These are phyloP conservation scores for Epistrophe eligans DNA, from an alignment of 2,888 invertebrate species.

Conservation along the genomic window DNA sequence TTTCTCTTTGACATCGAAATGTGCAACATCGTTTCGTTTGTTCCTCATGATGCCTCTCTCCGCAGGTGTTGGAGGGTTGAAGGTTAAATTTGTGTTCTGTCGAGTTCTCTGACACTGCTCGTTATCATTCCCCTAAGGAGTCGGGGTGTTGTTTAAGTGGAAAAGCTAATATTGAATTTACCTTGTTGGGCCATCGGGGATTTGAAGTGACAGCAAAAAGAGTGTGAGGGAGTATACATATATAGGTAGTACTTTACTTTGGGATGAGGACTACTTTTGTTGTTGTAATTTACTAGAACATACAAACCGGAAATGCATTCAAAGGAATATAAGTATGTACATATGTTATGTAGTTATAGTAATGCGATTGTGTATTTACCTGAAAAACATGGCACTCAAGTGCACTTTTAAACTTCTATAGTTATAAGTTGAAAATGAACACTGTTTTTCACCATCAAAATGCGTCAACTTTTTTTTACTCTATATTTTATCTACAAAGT, in stretches of 20 bases:
- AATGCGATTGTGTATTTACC: slow-evolving; percentile 33
- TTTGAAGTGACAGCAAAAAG: slow-evolving; percentile 42
- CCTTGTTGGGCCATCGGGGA: slow-evolving; percentile 54
- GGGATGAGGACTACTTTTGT: not conserved
- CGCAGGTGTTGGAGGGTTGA: slow-evolving; percentile 50
- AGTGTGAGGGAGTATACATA: not conserved
- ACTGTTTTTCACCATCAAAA: too few species aligned
- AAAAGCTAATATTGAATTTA: slow-evolving; percentile 74
- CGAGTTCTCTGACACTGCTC: slow-evolving; percentile 43
- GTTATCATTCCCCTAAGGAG: slow-evolving; percentile 49
- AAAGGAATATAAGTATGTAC: not conserved
- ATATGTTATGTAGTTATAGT: not conserved
- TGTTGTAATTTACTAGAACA: slow-evolving; percentile 1
- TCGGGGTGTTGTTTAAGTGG: slow-evolving; percentile 63
- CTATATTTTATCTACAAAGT: not conserved
- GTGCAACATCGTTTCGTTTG: slow-evolving; percentile 50
- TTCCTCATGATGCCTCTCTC: too few species aligned
- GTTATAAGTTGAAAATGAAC: not conserved
- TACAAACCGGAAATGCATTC: slow-evolving; percentile 43
- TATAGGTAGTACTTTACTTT: not conserved
- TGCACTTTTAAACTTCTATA: not conserved
- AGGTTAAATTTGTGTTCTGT: slow-evolving; percentile 52
- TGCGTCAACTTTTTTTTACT: not conserved
- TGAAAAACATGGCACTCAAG: slow-evolving; percentile 21
- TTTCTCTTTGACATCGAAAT: slow-evolving; percentile 59